Percentiles rank a stretch among this genome's conserved stretches.
These are phyloP conservation scores for Goniozus legneri DNA, from an alignment of 1,140 invertebrate genomes.

Conservation along the genomic window DNA sequence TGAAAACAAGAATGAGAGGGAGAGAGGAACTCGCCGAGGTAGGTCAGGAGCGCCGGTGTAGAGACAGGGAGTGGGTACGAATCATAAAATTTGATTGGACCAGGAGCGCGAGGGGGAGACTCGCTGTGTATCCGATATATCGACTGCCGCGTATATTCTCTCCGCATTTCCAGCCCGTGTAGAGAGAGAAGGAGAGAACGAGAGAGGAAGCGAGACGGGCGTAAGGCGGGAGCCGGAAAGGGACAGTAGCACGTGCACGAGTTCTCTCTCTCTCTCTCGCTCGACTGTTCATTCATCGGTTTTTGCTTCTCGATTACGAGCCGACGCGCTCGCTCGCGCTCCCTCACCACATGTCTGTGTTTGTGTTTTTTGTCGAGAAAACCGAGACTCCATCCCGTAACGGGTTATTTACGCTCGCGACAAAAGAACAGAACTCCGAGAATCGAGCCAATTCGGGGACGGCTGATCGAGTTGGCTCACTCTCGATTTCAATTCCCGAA, in stretches of 20 bases:
- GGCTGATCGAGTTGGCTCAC: too few relatives aligned
- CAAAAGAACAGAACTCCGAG: too few relatives aligned
- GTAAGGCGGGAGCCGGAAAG: background rate
- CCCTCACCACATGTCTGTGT: too few relatives aligned
- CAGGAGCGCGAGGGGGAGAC: slow-evolving; percentile 26
- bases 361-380: too few relatives aligned
- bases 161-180: slow-evolving; percentile 32
- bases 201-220: slow-evolving; percentile 18
- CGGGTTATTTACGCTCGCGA: too few relatives aligned
- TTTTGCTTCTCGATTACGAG: slow-evolving; percentile 15
- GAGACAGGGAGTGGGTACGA: slow-evolving; percentile 48
- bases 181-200: slow-evolving; percentile 15
- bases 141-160: slow-evolving; percentile 39
- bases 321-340: too few relatives aligned
- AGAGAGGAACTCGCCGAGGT: slow-evolving; percentile 30
- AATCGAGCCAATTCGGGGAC: too few relatives aligned
- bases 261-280: slow-evolving; percentile 8
- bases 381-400: too few relatives aligned
- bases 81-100: slow-evolving; percentile 52
- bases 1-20: slow-evolving; percentile 10
- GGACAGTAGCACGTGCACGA: background rate
- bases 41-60: slow-evolving; percentile 41
- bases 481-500: too few relatives aligned
- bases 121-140: slow-evolving; percentile 38
- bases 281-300: slow-evolving; percentile 40